Base-by-base conservation (phyloP, 2,797 vertebrate species). In the Smutsia gigantea region DNA sequence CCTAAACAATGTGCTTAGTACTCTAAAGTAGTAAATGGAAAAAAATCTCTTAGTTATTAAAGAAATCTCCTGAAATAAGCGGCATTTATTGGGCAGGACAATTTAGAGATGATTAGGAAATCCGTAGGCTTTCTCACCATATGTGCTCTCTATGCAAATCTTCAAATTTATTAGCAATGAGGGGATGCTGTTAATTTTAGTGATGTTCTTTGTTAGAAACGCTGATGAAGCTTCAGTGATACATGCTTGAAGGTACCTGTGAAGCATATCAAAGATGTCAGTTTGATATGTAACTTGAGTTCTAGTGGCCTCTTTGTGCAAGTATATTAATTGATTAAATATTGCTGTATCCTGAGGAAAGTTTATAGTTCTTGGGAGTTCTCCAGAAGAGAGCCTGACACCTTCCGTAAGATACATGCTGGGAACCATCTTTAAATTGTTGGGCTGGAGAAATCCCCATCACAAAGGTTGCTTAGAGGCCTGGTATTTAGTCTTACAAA, bases 211-310 rank as follows among this genome's bases (percentile, higher is more conserved):
- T 55, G 57, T 57, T 85, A 85, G 79, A 42, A 71, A 63, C 71
- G 85, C 31, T 49, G 25, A 23, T 74, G 23, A 90, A 63, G 23
- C 14, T 55, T 94, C 42, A 77, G 37, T 87, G 61, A 57, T 31
- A 61, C 2, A 87, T 95, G 34, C 68, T 81, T 57, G 31, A 69
- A 82, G 87, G 90, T 87, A 55, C 31, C n/a, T 51, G 57, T 68
- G 75, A 96, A 84, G 63, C n/a, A 21, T 69, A 68, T 75, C 66
- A 90, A 61, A 81, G 42, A 81, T 90, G 37, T 82, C 51, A 69
- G 25, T 87, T 95, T 90, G 42, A 75, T 93, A 51, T 29, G 15
- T 71, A 63, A 86, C 39, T 89, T 94, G 81, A 95, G 74, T 82
- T 77, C 46, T 18, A 55, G 42, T 82, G 29, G 23, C 77, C 31